Base-by-base conservation (phyloP, 2,888 invertebrate genomes). In the Aleiodes testaceus region DNA sequence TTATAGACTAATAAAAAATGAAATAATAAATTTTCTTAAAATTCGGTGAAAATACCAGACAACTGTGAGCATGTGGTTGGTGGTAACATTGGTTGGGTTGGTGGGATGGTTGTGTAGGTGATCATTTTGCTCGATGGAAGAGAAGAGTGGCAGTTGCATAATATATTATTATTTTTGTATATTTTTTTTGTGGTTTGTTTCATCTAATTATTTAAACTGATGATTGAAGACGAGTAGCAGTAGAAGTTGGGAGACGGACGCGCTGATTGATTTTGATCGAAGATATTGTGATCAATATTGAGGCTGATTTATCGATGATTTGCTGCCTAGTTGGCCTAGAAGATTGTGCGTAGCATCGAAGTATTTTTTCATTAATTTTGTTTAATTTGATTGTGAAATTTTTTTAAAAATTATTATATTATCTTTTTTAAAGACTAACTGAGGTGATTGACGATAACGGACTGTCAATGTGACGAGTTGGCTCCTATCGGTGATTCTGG, bases 31-130 rank as follows among this genome's bases (percentile, higher is more conserved):
- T 82, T 84, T 80, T 81, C 81, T 86, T 83, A 82, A 84, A 86
- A 86, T 85, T 82, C 81, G 81, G 83, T 85, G 84, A 85, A 59
- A 86, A 86, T 86, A 86, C 85, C 86, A 87, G 85, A 85, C 80
- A 87, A 84, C 81, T 87, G 85, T 87, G 85, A 86, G 85, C 85
- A 85, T 87, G 86, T 87, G 81, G 85, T 83, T 76, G 80, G 79
- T 79, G 77, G 80, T 82, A 79, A 83, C 82, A 81, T 84, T 84
- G 82, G 81, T 85, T 85, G 85, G 86, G 84, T 84, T 16, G 81
- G 82, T 84, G 81, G 84, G 86, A 85, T 86, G 85, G 85, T 77
- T 63, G 86, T 87, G 84, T 86, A 86, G 83, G 85, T 87, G 85
- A 86, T 86, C 84, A 83, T 80, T 84, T 86, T 85, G 83, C 86